Evolutionary conservation across 2,888 invertebrate species (phyloP), one percentile per base, ranked within the genome.

Genomic region (Micoletzkya japonica): DNA sequence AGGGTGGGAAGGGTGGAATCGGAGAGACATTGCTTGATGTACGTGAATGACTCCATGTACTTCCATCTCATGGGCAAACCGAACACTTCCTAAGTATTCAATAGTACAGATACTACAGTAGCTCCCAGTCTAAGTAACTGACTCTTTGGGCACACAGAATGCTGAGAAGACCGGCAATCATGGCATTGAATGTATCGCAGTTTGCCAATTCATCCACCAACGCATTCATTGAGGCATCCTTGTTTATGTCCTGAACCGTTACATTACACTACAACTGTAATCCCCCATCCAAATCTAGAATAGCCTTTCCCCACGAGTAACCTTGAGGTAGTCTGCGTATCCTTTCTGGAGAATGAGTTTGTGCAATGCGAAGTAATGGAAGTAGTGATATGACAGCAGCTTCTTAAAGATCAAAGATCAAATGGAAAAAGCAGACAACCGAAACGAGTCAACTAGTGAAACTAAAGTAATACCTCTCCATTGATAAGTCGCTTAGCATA

Each of bases 361-460:
- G 26, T 63, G 63, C 17, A 63, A 2, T 20, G 10, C 7, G 50
- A 63, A 63, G 50, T 63, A 63, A 36, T 63, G 63, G 39, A 50
- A 6, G 34, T 63, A 50, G 24, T 63, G 63, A 34, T 50, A 63
- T 2, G 49, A 63, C 6, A 50, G 24, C 14, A 50, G 63, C n/a
- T 50, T 34, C 63, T 63, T 24, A 4, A 32, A 44, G 20, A 10
- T 20, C 24, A 17, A 2, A 49, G 20, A 30, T 28, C 2, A 39
- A n/a, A 59, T 52, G 24, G n/a, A 52, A n/a, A 52, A 52, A 24
- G 52, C 20, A 24, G 20, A 24, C 6, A 24, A 24, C 10, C n/a
- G 6, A 6, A n/a, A 6, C 14, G 20, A 6, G 24, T n/a, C n/a
- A 14, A n/a, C 52, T 6, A n/a, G 52, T 6, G n/a, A 52, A 6